Base-by-base conservation (phyloP, 1,140 invertebrate genomes). In the Calosoma granatense region DNA sequence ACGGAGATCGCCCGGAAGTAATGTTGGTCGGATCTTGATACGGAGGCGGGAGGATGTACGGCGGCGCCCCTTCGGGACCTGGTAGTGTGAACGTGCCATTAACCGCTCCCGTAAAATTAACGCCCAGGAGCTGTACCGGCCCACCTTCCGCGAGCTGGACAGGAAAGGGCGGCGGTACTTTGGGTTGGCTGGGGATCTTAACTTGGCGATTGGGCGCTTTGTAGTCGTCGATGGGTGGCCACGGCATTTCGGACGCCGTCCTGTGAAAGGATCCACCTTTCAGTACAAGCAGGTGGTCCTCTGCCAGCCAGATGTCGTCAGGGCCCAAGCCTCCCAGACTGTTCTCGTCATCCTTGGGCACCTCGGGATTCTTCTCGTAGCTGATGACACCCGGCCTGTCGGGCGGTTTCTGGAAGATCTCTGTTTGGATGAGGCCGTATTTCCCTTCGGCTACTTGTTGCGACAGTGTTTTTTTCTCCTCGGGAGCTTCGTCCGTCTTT, bases 381-480 rank as follows among this genome's bases (percentile, higher is more conserved):
- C 87, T 91, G 2, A 92, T 75, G 15, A 92, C 82, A 0, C 90
- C 90, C 0, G 88, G 88, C 41, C 86, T 73, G 65, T 85, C 81
- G 1, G 83, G 79, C 4, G 75, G 71, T 6, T 79, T 77, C 0
- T 78, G 65, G 65, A 88, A 89, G 52, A 92, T 78, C 71, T 93
- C 90, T 66, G 86, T 86, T 64, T 92, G 88, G 59, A 94, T 90
- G 0, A 93, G 72, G 1, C 88, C 90, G 68, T 94, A 94, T 73
- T 92, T 92, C 9, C 89, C 90, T 65, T 92, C 89, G 43, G 86
- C 83, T 53, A 92, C 87, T 72, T 92, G 88, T 70, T 92, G 87
- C 0, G 87, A 82, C 21, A 92, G 73, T 1, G 88, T 90, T 67
- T 91, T 91, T 64, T 84, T 87, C 11, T 85, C 82, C 53, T 90